Conservation (phyloP, 2,113 vertebrate genomes). For the Antechinus stuartii region DNA sequence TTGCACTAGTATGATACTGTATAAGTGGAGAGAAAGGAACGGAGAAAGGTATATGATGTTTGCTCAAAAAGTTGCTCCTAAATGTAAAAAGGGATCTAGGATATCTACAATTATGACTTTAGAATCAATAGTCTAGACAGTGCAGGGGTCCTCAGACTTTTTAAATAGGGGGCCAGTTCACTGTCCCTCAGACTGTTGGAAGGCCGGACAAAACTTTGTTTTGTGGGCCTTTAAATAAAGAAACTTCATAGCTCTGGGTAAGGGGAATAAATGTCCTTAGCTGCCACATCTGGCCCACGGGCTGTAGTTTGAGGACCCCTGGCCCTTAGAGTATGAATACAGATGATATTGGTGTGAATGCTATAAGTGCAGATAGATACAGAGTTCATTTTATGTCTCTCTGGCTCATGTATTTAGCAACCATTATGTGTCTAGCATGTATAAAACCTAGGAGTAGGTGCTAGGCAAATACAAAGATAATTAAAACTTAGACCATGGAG, state of each 20-base stretch:
- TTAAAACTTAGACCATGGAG: neutral
- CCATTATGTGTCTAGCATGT: neutral
- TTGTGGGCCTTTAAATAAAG: no score
- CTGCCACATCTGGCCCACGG: no score
- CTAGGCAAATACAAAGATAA: neutral
- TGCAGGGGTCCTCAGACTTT: no score
- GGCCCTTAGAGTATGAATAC: neutral
- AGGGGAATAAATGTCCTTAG: no score
- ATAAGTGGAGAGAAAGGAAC: neutral
- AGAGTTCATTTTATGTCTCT: neutral
- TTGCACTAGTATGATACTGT: neutral
- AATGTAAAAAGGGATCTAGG: neutral
- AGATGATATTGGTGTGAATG: neutral
- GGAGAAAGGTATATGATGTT: neutral
- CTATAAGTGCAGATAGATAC: neutral
- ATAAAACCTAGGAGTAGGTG: neutral
- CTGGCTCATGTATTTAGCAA: neutral
- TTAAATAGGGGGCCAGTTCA: no score
- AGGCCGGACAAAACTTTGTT: no score
- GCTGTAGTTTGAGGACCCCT: no score
- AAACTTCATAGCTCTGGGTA: no score
- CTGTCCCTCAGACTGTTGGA: no score
- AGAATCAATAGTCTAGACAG: neutral
- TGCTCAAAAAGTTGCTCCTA: neutral
- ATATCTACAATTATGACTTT: constrained; percentile 7